These are phyloP conservation scores for Parus major DNA, from an alignment of 2,113 vertebrate genomes.

Conservation along the genomic window DNA sequence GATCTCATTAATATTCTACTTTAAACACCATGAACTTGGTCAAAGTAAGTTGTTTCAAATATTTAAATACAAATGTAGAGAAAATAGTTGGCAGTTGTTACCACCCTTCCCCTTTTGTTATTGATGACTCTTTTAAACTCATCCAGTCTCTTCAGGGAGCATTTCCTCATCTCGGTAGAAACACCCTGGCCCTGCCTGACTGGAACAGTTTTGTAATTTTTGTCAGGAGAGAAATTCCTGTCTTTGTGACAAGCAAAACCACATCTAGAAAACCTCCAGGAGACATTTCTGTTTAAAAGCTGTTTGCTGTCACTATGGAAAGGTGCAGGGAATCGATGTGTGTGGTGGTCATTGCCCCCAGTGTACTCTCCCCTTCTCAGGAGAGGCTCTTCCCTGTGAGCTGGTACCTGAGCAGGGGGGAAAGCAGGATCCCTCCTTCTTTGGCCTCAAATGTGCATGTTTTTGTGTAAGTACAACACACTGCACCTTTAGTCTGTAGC, in stretches of 20 bases:
- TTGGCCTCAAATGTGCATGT: not conserved
- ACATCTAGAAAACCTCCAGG: not conserved
- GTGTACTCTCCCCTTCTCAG: not conserved
- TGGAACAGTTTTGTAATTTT: not conserved
- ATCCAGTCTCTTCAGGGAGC: not conserved
- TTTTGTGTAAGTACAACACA: not conserved
- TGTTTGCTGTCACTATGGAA: not conserved
- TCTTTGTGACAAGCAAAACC: not conserved
- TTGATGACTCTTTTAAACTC: not conserved
- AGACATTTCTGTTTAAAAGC: not conserved
- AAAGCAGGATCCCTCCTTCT: not conserved
- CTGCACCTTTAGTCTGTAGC: not conserved
- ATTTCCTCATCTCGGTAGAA: not conserved
- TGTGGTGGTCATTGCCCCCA: not conserved
- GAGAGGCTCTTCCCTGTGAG: not conserved
- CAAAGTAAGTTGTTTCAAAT: not conserved
- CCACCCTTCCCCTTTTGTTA: not conserved
- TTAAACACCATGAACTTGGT: not conserved
- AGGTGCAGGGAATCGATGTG: no score
- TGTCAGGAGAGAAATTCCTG: not conserved
- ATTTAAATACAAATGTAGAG: not conserved
- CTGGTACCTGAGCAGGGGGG: not conserved
- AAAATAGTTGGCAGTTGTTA: not conserved
- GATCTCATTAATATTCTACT: not conserved
- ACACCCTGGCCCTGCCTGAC: not conserved